A percentile compares a stretch with the other conserved stretches of the same genome.
These are phyloP conservation scores for Typhlichthys subterraneus DNA, from an alignment of 2,797 vertebrate species.

Conservation along the genomic window DNA sequence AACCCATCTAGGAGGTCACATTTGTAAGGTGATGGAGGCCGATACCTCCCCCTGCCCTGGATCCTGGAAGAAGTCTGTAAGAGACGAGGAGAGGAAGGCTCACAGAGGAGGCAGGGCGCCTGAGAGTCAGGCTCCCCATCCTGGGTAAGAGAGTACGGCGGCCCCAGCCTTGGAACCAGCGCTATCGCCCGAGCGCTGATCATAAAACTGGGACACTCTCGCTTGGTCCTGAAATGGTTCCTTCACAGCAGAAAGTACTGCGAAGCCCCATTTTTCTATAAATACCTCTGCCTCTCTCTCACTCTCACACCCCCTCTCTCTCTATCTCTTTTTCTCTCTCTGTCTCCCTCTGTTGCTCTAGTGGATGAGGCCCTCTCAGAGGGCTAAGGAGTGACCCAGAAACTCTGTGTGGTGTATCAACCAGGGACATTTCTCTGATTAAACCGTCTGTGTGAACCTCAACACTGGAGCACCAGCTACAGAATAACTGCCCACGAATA, in stretches of 20 bases:
- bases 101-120: slow-evolving; percentile 38
- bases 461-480: slow-evolving; percentile 44
- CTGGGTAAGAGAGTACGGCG: slow-evolving; percentile 64
- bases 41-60: slow-evolving; percentile 28
- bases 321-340: slow-evolving; percentile 51
- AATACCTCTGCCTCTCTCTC: slow-evolving; percentile 71
- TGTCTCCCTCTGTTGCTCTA: slow-evolving; percentile 64
- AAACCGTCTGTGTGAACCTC: slow-evolving; percentile 62
- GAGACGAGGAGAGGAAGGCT: slow-evolving; percentile 23
- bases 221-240: slow-evolving; percentile 78
- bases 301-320: slow-evolving; percentile 48
- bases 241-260: slow-evolving; percentile 80
- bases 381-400: slow-evolving; percentile 84
- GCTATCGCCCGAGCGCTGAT: slow-evolving; percentile 63
- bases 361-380: slow-evolving; percentile 77
- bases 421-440: slow-evolving; percentile 76
- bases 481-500: slow-evolving; percentile 46
- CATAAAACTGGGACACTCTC: slow-evolving; percentile 81
- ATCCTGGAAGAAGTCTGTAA: slow-evolving; percentile 28
- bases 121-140: slow-evolving; percentile 56
- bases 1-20: slow-evolving; percentile 38
- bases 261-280: slow-evolving; percentile 87
- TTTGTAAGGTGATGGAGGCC: neutral
- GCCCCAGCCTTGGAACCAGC: slow-evolving; percentile 58
- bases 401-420: slow-evolving; percentile 66